Evolutionary conservation across 2,113 vertebrate species (phyloP).

Genomic region (Acanthochromis polyacanthus): DNA sequence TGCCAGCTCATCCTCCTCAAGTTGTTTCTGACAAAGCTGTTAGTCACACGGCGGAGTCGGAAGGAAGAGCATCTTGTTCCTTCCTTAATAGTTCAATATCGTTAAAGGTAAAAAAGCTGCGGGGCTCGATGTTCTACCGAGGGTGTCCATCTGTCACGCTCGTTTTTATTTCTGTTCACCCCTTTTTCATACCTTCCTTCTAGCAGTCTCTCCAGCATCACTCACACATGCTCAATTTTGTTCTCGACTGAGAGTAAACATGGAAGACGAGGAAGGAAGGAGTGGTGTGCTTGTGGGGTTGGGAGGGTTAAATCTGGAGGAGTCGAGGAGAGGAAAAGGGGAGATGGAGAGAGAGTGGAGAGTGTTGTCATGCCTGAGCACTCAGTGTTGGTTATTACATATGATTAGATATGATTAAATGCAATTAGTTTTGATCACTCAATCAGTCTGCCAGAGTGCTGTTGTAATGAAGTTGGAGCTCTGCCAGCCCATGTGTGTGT

Average conservation of each 20-base stretch:
- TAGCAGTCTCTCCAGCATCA: background rate
- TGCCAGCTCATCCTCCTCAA: conserved; percentile 21
- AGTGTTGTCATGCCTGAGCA: conserved; percentile 60
- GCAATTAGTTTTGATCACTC: conserved; percentile 76
- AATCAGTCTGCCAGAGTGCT: conserved; percentile 64
- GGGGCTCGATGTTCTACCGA: conserved; percentile 4
- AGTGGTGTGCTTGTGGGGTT: background rate
- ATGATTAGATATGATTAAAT: conserved; percentile 78
- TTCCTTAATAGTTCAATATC: background rate
- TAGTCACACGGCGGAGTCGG: conserved; percentile 7
- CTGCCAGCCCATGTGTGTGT: conserved; percentile 30
- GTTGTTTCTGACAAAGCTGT: conserved; percentile 39
- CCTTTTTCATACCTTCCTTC: conserved; percentile 13
- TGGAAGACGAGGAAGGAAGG: background rate
- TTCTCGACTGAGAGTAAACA: conserved; percentile 20
- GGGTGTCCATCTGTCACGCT: conserved; percentile 20
- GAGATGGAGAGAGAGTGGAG: conserved; percentile 10
- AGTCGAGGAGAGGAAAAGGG: conserved; percentile 18
- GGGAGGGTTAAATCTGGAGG: conserved; percentile 39
- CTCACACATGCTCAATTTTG: background rate
- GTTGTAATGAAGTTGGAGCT: conserved; percentile 66
- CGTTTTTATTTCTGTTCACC: background rate
- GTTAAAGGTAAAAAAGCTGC: background rate
- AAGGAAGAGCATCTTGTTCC: conserved; percentile 26
- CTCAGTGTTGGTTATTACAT: conserved; percentile 72